phyloP scores from a whole-genome alignment of 2,888 invertebrate genomes.

The Schizotus pectinicornis region DNA sequence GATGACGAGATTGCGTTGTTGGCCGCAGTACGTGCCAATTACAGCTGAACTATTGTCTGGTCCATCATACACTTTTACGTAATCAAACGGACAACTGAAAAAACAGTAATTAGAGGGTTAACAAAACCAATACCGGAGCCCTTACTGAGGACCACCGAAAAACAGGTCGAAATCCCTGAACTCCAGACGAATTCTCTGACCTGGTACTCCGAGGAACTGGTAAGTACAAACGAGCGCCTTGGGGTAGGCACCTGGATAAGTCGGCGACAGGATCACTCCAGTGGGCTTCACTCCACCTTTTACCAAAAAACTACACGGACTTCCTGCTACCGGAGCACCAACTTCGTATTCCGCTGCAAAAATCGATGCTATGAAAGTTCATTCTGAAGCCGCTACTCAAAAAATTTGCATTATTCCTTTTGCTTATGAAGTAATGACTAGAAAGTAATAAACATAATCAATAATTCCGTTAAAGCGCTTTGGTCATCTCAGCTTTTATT shows the following conservation, averaged over 20 bases:
- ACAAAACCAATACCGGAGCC: constrained; percentile 11
- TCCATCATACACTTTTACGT: constrained; percentile 96
- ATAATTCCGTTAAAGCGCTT: too few relatives aligned
- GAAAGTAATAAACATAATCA: too few relatives aligned
- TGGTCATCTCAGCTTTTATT: too few relatives aligned
- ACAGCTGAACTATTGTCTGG: constrained; percentile 85
- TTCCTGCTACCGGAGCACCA: constrained; percentile 85
- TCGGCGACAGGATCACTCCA: constrained; percentile 93
- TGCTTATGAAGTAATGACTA: too few relatives aligned
- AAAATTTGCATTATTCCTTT: neutral
- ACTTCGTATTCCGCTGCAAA: constrained; percentile 87
- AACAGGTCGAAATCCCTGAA: constrained; percentile 98
- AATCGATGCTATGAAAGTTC: neutral
- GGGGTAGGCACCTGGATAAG: constrained; percentile 99
- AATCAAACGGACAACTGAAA: constrained; percentile 97
- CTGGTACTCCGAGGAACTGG: constrained; percentile 87
- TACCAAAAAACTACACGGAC: constrained; percentile 88
- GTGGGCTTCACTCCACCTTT: constrained; percentile 74
- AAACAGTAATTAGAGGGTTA: constrained; percentile 14
- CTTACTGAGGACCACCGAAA: constrained; percentile 98
- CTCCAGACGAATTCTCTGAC: constrained; percentile 92
- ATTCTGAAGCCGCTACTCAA: neutral
- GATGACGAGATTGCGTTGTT: constrained; percentile 93
- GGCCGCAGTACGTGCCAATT: constrained; percentile 97
- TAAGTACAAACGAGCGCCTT: constrained; percentile 94